Base-by-base conservation (phyloP, 2,113 vertebrate genomes). In the Mobula hypostoma region DNA sequence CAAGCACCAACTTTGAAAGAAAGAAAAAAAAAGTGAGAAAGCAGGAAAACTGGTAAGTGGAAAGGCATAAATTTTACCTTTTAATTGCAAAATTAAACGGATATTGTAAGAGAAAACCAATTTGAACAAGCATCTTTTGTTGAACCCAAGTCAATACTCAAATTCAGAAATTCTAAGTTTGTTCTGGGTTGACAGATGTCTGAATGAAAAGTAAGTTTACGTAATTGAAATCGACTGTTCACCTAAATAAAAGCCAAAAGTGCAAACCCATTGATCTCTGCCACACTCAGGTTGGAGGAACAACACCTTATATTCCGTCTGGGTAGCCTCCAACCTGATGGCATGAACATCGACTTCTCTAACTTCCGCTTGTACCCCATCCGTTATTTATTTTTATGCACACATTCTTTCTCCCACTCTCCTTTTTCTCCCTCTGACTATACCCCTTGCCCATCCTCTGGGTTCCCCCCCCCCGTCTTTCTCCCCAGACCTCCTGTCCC, bases 41-140 rank as follows among this genome's bases (percentile, higher is more conserved):
- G 0, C 24, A 7, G 94, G 21, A 94, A 95, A 95, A 90, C 94
- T 77, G 27, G 94, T 94, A 15, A 21, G 24, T 27, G 77, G n/a
- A 68, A 1, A 0, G 88, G 94, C 95, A 95, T 29, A 24, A 58
- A 61, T 24, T 7, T 61, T 61, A 56, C 11, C 8, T 11, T 36
- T 79, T 15, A 12, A 85, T 14, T 56, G 0, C 56, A 85, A 21
- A 61, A 61, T 85, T 85, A 29, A 85, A 61, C 2, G 61, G 8
- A 56, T 85, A 27, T 61, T 85, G 21, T 56, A 61, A 85, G 24
- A 27, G 24, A 61, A 27, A 11, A 27, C 29, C 27, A 21, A 85
- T 29, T 85, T 85, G 21, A 85, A 24, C 21, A 48, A 56, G 24
- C 3, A 85, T 21, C 48, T 27, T 58, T 29, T 85, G 11, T 85